Evolutionary conservation across 2,797 vertebrate genomes (phyloP).

Genomic region (Smutsia temminckii): DNA sequence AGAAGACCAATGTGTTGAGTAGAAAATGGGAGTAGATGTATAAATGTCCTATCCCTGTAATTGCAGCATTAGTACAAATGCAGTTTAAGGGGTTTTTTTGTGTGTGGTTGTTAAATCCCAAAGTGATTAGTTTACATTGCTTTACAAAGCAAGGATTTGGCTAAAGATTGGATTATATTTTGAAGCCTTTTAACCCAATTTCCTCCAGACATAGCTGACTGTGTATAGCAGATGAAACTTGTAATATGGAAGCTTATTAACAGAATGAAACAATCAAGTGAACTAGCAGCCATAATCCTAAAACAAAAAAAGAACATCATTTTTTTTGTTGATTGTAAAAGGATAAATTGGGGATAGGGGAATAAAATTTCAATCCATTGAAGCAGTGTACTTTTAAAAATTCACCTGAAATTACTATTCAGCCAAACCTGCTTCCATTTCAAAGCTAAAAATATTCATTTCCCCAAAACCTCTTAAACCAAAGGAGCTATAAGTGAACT

Average conservation of each 20-base stretch:
- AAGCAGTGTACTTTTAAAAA: constrained; percentile 1
- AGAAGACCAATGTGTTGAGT: neutral
- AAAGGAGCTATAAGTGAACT: constrained; percentile 13
- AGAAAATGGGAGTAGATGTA: neutral
- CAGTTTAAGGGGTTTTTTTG: neutral
- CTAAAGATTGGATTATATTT: constrained; percentile 42
- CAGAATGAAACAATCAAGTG: constrained; percentile 50
- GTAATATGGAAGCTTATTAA: constrained; percentile 56
- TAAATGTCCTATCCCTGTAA: neutral
- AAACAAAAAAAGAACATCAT: constrained; percentile 63
- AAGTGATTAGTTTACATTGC: neutral
- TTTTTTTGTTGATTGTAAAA: constrained; percentile 67
- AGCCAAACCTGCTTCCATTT: constrained; percentile 17
- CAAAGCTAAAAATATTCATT: constrained; percentile 49
- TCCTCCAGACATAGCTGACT: constrained; percentile 46
- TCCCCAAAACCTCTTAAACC: neutral
- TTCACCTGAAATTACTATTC: constrained; percentile 33
- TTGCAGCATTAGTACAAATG: neutral
- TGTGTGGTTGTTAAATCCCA: neutral
- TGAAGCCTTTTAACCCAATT: constrained; percentile 45
- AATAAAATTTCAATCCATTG: constrained; percentile 40
- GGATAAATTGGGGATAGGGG: neutral
- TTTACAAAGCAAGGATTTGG: neutral
- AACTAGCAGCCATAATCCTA: constrained; percentile 44
- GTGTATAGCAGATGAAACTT: constrained; percentile 17